A percentile compares a stretch with the other conserved stretches of the same genome.
These are phyloP conservation scores for Galerucella nymphaeae DNA, from an alignment of 2,888 invertebrate species.

Conservation along the genomic window DNA sequence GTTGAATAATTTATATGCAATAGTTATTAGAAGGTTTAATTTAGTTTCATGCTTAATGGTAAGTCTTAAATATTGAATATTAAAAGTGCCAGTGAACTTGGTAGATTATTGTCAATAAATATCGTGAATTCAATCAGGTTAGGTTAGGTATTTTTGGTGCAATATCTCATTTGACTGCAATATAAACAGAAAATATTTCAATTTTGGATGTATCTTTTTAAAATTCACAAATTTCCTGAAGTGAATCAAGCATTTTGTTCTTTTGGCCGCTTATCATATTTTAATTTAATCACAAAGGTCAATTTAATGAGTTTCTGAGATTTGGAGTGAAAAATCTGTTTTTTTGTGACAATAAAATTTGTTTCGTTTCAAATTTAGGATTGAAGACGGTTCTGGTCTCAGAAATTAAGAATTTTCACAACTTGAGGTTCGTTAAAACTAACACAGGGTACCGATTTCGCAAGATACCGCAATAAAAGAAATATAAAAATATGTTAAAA, in stretches of 20 bases:
- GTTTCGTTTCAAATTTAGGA: neutral
- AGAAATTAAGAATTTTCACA: conserved; percentile 21
- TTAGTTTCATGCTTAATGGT: too few species aligned
- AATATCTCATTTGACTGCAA: neutral
- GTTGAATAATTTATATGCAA: neutral
- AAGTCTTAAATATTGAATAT: neutral
- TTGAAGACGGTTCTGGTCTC: conserved; percentile 11
- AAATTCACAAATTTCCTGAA: conserved; percentile 4
- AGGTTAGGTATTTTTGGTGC: conserved; percentile 5
- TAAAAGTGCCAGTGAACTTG: neutral
- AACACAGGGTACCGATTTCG: conserved; percentile 27
- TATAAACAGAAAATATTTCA: neutral
- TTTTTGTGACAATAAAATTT: conserved; percentile 17
- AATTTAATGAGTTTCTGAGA: conserved; percentile 17
- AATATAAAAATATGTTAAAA: neutral
- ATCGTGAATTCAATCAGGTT: neutral
- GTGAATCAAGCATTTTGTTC: conserved; percentile 3
- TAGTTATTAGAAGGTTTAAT: neutral
- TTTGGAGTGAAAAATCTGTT: conserved; percentile 3
- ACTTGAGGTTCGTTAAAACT: conserved; percentile 26
- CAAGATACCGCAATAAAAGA: conserved; percentile 15
- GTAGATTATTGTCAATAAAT: neutral
- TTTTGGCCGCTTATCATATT: conserved; percentile 21
- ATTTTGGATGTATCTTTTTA: neutral
- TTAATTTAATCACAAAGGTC: conserved; percentile 14